Conservation (phyloP, 1,140 invertebrate species). For the Glomeris maerens region DNA sequence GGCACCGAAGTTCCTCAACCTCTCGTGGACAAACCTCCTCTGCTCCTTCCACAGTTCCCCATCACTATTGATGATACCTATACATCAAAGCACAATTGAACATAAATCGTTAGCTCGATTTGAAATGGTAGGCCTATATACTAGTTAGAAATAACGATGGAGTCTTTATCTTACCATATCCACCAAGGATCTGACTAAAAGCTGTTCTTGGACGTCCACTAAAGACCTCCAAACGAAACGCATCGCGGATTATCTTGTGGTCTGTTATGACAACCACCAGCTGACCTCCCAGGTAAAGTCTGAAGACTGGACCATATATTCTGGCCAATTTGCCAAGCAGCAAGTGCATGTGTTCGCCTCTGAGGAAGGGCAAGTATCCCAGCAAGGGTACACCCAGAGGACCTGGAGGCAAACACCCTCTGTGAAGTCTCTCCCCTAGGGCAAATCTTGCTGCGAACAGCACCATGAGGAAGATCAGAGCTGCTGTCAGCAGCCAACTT, state of each 20-base stretch:
- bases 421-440: too few species aligned
- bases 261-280: constrained; percentile 71
- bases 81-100: too few species aligned
- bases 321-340: constrained; percentile 54
- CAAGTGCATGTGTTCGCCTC: constrained; percentile 52
- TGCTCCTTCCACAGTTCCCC: constrained; percentile 86
- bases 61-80: constrained; percentile 80
- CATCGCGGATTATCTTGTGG: constrained; percentile 62
- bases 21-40: constrained; percentile 73
- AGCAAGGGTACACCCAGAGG: constrained; percentile 68
- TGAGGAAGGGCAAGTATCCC: constrained; percentile 65
- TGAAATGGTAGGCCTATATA: too few species aligned
- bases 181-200: constrained; percentile 68
- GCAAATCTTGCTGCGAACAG: too few species aligned
- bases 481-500: too few species aligned
- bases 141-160: constrained; percentile 7
- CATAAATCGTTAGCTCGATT: too few species aligned
- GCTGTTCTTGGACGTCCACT: constrained; percentile 67
- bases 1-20: constrained; percentile 78
- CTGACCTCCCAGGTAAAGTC: constrained; percentile 60
- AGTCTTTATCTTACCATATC: constrained; percentile 54
- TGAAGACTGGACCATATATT: constrained; percentile 65
- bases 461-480: too few species aligned
- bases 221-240: constrained; percentile 69
- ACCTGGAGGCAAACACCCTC: constrained; percentile 50